Base-by-base conservation (phyloP, 2,797 vertebrate species). In the Myotis myotis region DNA sequence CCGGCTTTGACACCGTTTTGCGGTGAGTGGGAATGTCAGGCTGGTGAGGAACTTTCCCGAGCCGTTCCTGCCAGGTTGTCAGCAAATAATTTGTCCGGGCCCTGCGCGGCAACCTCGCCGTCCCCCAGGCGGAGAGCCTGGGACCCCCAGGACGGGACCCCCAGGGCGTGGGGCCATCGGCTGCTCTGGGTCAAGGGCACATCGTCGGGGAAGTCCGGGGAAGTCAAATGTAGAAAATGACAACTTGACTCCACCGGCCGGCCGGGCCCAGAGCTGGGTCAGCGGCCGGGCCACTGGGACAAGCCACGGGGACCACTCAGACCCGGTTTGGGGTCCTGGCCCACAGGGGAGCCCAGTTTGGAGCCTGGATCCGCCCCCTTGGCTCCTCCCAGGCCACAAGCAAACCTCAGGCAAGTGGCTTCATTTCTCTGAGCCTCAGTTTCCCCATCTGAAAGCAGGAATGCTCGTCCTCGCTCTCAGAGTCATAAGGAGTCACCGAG, bases 1-100 rank as follows among this genome's bases (percentile, higher is more conserved):
- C 94, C 91, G 17, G 41, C 96, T 97, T 70, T 97, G 97, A 96
- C 95, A 80, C 47, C 81, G 96, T 97, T 96, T 95, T 91, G 94
- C 76, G 92, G 96, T 91, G 88, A 92, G 55, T 74, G 82, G 97
- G 74, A 60, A 89, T 51, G 79, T 91, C 92, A 76, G 94, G 78
- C 83, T 53, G 95, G 55, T 71, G 86, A 95, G 96, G 80, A 94
- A 78, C 87, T 89, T 96, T 95, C 96, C 93, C 16, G 38, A 89
- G 95, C 93, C 94, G 88, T 70, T 93, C 82, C 96, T 97, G 96
- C 96, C 96, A 95, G 96, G 53, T 78, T 86, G 81, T 60, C 64
- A 70, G 93, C 80, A 30, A 41, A 62, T 57, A 3, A 64, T 71
- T 89, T 89, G 91, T 96, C 60, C 22, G 96, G 94, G 94, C 70